These are phyloP conservation scores for Branchellion lobata DNA, from an alignment of 2,888 invertebrate species.

Conservation along the genomic window DNA sequence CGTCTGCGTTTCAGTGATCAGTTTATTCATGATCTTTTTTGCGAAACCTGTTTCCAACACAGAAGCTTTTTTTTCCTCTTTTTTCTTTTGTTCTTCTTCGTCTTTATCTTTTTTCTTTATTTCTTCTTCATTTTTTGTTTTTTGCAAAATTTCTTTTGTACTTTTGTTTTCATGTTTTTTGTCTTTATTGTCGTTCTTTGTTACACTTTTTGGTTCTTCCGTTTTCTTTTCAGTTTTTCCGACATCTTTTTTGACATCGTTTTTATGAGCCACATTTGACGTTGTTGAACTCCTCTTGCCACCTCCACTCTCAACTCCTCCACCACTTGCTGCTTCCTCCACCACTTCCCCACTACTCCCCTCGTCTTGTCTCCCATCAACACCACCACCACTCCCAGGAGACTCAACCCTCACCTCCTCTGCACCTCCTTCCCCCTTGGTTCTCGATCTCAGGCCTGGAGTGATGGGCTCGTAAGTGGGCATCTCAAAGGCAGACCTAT, in stretches of 20 bases:
- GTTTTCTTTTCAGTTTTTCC: neutral
- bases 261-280: neutral
- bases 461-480: neutral
- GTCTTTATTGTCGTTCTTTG: no score
- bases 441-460: neutral
- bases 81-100: neutral
- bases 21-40: slow-evolving; percentile 26
- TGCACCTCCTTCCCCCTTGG: neutral
- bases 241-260: no score
- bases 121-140: neutral
- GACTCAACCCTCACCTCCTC: neutral
- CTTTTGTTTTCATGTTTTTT: neutral
- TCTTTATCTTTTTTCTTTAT: no score
- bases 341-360: neutral
- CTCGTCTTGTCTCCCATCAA: no score
- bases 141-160: slow-evolving; percentile 9
- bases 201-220: no score
- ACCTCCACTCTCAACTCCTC: no score
- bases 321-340: no score
- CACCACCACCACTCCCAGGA: no score
- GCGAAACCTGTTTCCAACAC: slow-evolving; percentile 25
- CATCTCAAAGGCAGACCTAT: neutral
- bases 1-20: neutral
- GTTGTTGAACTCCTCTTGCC: no score
- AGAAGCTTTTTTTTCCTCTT: neutral